Conservation (phyloP, 2,888 invertebrate species). For the Pterostichus madidus region DNA sequence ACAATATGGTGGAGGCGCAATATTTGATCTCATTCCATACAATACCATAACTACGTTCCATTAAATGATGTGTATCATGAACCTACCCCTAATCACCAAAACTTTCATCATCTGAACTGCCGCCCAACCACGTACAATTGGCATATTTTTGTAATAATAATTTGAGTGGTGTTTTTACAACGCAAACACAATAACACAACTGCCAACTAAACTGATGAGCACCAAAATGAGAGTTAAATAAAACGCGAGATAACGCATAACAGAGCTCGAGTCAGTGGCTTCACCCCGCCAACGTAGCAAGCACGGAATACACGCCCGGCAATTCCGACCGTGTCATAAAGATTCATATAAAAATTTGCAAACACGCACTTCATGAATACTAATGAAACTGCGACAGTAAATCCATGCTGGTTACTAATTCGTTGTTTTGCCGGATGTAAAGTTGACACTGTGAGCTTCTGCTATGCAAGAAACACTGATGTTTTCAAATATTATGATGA, state of each 20-base stretch:
- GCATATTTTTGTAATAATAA: neutral
- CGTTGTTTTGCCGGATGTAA: neutral
- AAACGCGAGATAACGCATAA: constrained; percentile 25
- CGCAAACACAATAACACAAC: constrained; percentile 16
- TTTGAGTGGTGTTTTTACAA: neutral
- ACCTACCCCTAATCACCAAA: no score
- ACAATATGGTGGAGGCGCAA: no score
- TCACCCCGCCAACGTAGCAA: neutral
- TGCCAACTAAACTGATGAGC: constrained; percentile 14
- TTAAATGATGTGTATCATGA: no score
- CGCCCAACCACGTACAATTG: neutral
- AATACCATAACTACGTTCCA: no score
- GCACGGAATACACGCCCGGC: neutral
- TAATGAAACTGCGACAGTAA: constrained; percentile 36
- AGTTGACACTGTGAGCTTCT: neutral
- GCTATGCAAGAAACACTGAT: neutral
- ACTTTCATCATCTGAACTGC: no score
- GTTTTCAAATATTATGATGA: no score
- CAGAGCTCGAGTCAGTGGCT: neutral
- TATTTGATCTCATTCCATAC: no score
- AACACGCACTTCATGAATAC: constrained; percentile 47
- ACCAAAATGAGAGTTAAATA: constrained; percentile 40
- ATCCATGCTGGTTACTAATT: constrained; percentile 36
- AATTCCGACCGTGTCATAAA: constrained; percentile 44
- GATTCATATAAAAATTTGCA: constrained; percentile 53